Evolutionary conservation across 2,797 vertebrate genomes (phyloP).

Genomic region (Dryobates pubescens): DNA sequence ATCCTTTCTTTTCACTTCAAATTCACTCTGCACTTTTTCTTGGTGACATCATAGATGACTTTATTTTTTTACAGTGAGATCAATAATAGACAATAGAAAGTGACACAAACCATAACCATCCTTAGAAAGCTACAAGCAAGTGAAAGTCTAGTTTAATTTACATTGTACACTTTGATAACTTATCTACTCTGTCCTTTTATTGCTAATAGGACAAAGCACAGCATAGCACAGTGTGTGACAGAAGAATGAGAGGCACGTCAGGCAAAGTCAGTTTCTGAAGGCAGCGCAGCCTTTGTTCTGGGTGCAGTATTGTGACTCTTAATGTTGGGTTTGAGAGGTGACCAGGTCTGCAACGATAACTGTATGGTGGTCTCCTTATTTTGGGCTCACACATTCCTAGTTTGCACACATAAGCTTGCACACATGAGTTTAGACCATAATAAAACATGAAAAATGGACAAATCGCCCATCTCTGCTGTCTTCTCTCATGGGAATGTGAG

Average conservation of each 20-base stretch:
- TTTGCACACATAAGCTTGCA: not conserved
- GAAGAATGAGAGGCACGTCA: not conserved
- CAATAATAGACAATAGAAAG: not conserved
- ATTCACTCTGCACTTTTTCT: not conserved
- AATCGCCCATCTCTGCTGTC: not conserved
- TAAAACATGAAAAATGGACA: not conserved
- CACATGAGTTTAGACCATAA: not conserved
- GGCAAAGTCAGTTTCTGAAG: not conserved
- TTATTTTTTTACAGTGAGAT: not conserved
- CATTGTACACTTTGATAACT: not conserved
- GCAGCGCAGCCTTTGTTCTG: not conserved
- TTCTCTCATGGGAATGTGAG: not conserved
- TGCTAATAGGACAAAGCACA: not conserved
- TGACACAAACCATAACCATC: not conserved
- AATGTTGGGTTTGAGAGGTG: not conserved
- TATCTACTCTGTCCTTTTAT: not conserved
- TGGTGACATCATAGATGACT: not conserved
- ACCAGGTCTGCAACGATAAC: not conserved
- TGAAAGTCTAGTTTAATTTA: not conserved
- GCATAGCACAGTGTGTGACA: not conserved
- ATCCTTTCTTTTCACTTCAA: not conserved
- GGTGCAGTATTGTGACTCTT: not conserved
- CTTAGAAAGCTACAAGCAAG: not conserved
- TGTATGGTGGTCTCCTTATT: fast-evolving
- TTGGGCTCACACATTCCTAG: not conserved